A percentile compares a stretch with the other conserved stretches of the same genome.
Conservation (phyloP, 1,140 invertebrate genomes). For the Bombyx mandarina region DNA sequence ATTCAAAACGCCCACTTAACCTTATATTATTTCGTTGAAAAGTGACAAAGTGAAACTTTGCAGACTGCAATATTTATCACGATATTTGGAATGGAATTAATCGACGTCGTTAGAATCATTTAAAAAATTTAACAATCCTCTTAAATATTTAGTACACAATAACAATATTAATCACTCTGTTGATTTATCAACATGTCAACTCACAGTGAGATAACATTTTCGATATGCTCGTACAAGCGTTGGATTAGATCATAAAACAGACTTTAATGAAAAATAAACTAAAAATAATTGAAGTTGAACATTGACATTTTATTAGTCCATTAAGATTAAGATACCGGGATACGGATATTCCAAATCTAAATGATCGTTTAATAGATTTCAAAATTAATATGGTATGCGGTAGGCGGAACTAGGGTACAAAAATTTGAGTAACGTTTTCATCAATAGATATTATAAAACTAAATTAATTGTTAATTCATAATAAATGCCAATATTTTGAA, state of each 20-base stretch:
- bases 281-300: constrained; percentile 8
- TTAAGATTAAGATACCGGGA: constrained; percentile 6
- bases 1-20: constrained; percentile 63
- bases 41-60: too few species aligned
- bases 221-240: constrained; percentile 1
- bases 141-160: constrained; percentile 19
- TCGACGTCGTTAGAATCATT: constrained; percentile 17
- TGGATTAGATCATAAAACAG: constrained; percentile 10
- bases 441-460: too few species aligned
- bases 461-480: too few species aligned
- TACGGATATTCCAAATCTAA: not conserved
- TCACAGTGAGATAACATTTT: constrained; percentile 14
- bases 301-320: constrained; percentile 8
- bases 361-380: constrained; percentile 3
- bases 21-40: constrained; percentile 16
- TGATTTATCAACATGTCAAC: constrained; percentile 21
- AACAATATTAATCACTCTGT: constrained; percentile 29
- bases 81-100: too few species aligned
- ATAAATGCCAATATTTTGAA: too few species aligned
- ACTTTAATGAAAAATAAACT: constrained; percentile 10
- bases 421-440: too few species aligned
- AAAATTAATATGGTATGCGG: not conserved
- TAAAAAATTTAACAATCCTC: constrained; percentile 22
- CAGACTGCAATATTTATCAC: too few species aligned
- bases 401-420: too few species aligned